Conservation (phyloP, 2,888 invertebrate genomes). For the Baronia brevicornis region DNA sequence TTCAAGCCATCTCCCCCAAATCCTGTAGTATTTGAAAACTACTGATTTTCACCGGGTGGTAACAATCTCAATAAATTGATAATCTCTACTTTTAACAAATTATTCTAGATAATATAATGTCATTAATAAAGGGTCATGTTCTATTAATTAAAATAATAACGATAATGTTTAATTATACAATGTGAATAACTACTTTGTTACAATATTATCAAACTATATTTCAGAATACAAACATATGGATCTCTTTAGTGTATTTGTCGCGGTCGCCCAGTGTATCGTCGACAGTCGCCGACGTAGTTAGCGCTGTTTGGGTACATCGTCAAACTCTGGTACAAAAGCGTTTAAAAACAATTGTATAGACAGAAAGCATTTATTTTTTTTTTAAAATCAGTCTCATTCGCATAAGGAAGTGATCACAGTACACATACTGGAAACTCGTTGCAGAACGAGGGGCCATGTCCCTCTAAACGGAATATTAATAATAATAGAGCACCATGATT, state of each 20-base stretch:
- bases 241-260: not conserved
- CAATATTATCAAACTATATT: constrained; percentile 40
- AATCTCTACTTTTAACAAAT: constrained; percentile 65
- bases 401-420: constrained; percentile 76
- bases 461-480: constrained; percentile 61
- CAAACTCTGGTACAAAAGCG: constrained; percentile 37
- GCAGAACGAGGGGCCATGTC: constrained; percentile 62
- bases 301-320: constrained; percentile 27
- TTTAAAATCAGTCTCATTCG: constrained; percentile 75
- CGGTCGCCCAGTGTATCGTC: constrained; percentile 4
- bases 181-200: constrained; percentile 47
- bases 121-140: constrained; percentile 64
- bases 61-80: constrained; percentile 68
- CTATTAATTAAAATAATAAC: constrained; percentile 50
- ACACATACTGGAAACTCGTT: constrained; percentile 72
- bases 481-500: constrained; percentile 68
- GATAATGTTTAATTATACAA: constrained; percentile 46
- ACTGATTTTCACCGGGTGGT: constrained; percentile 60
- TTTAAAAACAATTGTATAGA: constrained; percentile 50
- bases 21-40: constrained; percentile 44
- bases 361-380: constrained; percentile 65
- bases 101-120: constrained; percentile 62
- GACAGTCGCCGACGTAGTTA: constrained; percentile 16
- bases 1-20: constrained; percentile 42
- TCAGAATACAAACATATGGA: constrained; percentile 40